Base-by-base conservation (phyloP, 2,113 vertebrate genomes). In the Gavia stellata region DNA sequence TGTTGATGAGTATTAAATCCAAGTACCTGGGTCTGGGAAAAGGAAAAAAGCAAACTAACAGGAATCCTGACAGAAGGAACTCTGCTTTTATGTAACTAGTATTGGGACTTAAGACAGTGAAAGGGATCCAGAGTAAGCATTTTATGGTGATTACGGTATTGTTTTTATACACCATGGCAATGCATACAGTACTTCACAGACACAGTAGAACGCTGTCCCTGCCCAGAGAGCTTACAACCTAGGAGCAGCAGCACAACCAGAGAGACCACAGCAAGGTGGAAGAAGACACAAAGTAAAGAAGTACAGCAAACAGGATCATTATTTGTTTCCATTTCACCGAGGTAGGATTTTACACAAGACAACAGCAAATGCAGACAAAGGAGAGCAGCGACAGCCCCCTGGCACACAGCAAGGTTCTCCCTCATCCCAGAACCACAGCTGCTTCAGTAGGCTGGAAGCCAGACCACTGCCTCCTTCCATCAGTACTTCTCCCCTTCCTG, bases 201-300 rank as follows among this genome's bases (percentile, higher is more conserved):
- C 75, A 78, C 14, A 9, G 83, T 16, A 66, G 36, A 50, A 40
- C 5, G 8, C 85, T 10, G 86, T 59, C 86, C 92, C 92, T 94
- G 94, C 96, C 95, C 94, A 77, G 70, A 91, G 80, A 91, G 89
- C 91, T 95, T 65, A 88, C 93, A 93, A 34, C 92, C 94, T 77
- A 92, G 71, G 50, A 93, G 88, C 82, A 52, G 79, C 67, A 58
- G 88, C 87, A 52, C 74, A 45, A 66, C 74, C 92, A 75, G 66
- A 72, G 42, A 44, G 87, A n/a, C 82, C 65, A 47, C 58, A 59
- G 80, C 11, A 7, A n/a, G 47, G 53, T 28, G 33, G 34, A 62
- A 78, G 44, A 17, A 72, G 45, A 78, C 94, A 94, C 58, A 62
- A 10, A 94, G 94, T 24, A 44, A 61, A 50, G 49, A 31, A 82